These are phyloP conservation scores for Drosophila vallismaia DNA, from an alignment of 2,888 invertebrate genomes.

Conservation along the genomic window DNA sequence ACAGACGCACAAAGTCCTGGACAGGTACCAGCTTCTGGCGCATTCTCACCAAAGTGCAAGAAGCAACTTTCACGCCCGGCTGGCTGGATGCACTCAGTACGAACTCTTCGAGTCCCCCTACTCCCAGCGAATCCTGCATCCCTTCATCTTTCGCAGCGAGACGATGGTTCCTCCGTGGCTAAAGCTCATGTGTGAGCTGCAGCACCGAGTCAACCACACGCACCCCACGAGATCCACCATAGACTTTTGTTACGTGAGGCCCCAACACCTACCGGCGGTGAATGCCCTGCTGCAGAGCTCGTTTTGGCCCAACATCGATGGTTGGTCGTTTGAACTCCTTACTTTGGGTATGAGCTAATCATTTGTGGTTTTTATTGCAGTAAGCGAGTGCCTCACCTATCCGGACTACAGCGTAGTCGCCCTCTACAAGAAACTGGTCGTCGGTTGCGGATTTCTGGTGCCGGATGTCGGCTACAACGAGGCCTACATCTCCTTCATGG, in stretches of 20 bases:
- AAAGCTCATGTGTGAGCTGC: conserved; percentile 84
- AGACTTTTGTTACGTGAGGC: conserved; percentile 94
- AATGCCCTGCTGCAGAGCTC: conserved; percentile 92
- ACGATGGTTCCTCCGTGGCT: conserved; percentile 89
- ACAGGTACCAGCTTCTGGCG: conserved; percentile 82
- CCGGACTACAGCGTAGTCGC: conserved; percentile 97
- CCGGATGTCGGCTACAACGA: conserved; percentile 92
- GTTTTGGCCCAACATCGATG: conserved; percentile 97
- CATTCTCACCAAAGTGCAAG: conserved; percentile 60
- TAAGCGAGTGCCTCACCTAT: conserved; percentile 94
- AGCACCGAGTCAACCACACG: conserved; percentile 81
- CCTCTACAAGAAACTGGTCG: conserved; percentile 90
- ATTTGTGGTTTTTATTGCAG: conserved; percentile 83
- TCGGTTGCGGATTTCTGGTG: conserved; percentile 96
- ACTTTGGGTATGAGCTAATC: neutral
- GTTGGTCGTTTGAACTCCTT: conserved; percentile 85
- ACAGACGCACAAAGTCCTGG: conserved; percentile 73
- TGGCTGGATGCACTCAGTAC: conserved; percentile 85
- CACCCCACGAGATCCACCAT: conserved; percentile 86
- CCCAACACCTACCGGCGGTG: conserved; percentile 94
- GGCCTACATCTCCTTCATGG: conserved; percentile 95
- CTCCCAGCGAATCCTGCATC: conserved; percentile 90
- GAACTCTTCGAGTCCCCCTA: conserved; percentile 88
- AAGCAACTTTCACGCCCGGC: conserved; percentile 84
- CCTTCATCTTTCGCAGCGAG: conserved; percentile 91